Percentiles rank a stretch among this genome's conserved stretches.
phyloP scores from a whole-genome alignment of 2,797 vertebrate genomes.

The Fistularia tabacaria region DNA sequence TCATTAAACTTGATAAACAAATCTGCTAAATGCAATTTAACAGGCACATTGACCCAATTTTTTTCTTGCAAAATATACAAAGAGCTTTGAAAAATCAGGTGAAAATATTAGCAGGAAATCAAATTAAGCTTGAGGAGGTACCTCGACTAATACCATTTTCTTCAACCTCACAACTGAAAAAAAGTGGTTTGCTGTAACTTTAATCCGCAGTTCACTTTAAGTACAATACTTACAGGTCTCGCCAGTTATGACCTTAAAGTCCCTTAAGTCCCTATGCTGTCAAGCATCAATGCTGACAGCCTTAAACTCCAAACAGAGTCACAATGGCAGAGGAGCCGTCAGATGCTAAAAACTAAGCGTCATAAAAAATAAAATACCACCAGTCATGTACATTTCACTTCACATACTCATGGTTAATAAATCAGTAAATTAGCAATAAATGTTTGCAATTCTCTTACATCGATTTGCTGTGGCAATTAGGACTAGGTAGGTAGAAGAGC shows the following conservation, averaged over 20 bases:
- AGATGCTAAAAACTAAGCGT: slow-evolving; percentile 38
- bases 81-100: slow-evolving; percentile 2
- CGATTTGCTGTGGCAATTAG: too few species aligned
- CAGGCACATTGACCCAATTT: too few species aligned
- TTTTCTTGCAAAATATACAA: slow-evolving; percentile 13
- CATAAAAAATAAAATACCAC: slow-evolving; percentile 32
- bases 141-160: slow-evolving; percentile 26
- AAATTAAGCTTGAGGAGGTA: slow-evolving; percentile 16
- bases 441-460: too few species aligned
- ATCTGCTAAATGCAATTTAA: too few species aligned
- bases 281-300: slow-evolving; percentile 51
- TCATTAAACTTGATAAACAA: too few species aligned
- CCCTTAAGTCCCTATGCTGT: slow-evolving; percentile 40
- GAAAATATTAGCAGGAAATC: slow-evolving; percentile 16
- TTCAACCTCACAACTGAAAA: slow-evolving; percentile 23
- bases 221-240: slow-evolving; percentile 45
- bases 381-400: slow-evolving; percentile 32
- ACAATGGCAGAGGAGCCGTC: slow-evolving; percentile 58
- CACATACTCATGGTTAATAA: slow-evolving; percentile 2
- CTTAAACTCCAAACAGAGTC: slow-evolving; percentile 53
- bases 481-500: too few species aligned
- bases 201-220: slow-evolving; percentile 20
- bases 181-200: slow-evolving; percentile 15
- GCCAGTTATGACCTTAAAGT: slow-evolving; percentile 44
- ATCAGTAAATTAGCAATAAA: neutral